Evolutionary conservation across 2,888 invertebrate genomes (phyloP).

Genomic region (Dermolepida albohirtum): DNA sequence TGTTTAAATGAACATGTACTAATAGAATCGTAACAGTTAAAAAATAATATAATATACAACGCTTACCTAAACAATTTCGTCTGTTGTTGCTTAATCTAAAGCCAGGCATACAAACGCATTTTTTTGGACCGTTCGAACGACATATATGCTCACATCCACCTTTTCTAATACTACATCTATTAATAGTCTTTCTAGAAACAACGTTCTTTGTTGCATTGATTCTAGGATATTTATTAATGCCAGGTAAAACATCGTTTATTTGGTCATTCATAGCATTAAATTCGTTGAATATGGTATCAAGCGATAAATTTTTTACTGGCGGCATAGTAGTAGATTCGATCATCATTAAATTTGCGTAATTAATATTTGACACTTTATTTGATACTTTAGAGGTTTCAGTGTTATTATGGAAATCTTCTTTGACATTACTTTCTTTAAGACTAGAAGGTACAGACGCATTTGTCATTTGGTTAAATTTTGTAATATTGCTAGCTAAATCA

Average conservation of each 20-base stretch:
- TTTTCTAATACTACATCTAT: slow-evolving; percentile 55
- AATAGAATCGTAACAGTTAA: too few species aligned
- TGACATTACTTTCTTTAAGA: slow-evolving; percentile 2
- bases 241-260: slow-evolving; percentile 27
- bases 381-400: not conserved
- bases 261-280: slow-evolving; percentile 38
- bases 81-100: slow-evolving; percentile 62
- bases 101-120: slow-evolving; percentile 67
- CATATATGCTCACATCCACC: slow-evolving; percentile 67
- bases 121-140: slow-evolving; percentile 59
- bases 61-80: slow-evolving; percentile 62
- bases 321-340: slow-evolving; percentile 34
- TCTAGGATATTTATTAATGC: slow-evolving; percentile 35
- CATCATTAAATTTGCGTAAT: slow-evolving; percentile 35
- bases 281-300: slow-evolving; percentile 28
- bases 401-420: not conserved
- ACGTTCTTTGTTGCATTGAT: slow-evolving; percentile 35
- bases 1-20: too few species aligned
- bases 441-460: not conserved
- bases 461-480: not conserved
- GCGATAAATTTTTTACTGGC: slow-evolving; percentile 23
- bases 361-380: slow-evolving; percentile 16
- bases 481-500: not conserved
- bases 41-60: slow-evolving; percentile 35
- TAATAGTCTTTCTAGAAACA: slow-evolving; percentile 2